These are phyloP conservation scores for Melinaea marsaeus DNA, from an alignment of 2,888 invertebrate genomes.

Conservation along the genomic window DNA sequence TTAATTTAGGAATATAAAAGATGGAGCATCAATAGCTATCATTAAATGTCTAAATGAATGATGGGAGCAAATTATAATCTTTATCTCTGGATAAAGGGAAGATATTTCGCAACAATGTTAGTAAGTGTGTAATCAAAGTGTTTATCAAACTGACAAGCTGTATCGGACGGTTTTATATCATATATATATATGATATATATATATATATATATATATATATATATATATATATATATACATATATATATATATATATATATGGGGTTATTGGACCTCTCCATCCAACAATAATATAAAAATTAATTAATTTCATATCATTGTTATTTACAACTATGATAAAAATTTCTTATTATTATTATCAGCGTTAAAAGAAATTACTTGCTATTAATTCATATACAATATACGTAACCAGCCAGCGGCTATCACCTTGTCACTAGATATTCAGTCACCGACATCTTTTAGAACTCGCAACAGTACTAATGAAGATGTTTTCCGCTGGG, in stretches of 20 bases:
- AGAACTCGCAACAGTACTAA: slow-evolving; percentile 46
- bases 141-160: slow-evolving; percentile 21
- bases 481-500: slow-evolving; percentile 66
- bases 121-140: slow-evolving; percentile 29
- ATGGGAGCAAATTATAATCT: slow-evolving; percentile 24
- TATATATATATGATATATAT: slow-evolving; percentile 4
- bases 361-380: too few relatives aligned
- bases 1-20: too few relatives aligned
- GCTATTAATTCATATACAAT: too few relatives aligned
- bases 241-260: too few relatives aligned
- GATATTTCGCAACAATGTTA: slow-evolving; percentile 31
- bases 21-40: too few relatives aligned
- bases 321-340: not conserved
- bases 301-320: slow-evolving; percentile 44
- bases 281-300: slow-evolving; percentile 42
- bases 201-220: too few relatives aligned
- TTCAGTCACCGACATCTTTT: slow-evolving; percentile 9
- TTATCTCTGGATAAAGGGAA: slow-evolving; percentile 18
- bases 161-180: slow-evolving; percentile 37
- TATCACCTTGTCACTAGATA: slow-evolving; percentile 12
- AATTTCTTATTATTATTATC: too few relatives aligned
- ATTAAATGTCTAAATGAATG: slow-evolving; percentile 14
- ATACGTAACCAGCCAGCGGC: not conserved
- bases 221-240: slow-evolving; percentile 4
- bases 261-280: too few relatives aligned